Evolutionary conservation across 2,113 vertebrate species (phyloP), one percentile per base, ranked within the genome.

Genomic region (Cyanoderma ruficeps): DNA sequence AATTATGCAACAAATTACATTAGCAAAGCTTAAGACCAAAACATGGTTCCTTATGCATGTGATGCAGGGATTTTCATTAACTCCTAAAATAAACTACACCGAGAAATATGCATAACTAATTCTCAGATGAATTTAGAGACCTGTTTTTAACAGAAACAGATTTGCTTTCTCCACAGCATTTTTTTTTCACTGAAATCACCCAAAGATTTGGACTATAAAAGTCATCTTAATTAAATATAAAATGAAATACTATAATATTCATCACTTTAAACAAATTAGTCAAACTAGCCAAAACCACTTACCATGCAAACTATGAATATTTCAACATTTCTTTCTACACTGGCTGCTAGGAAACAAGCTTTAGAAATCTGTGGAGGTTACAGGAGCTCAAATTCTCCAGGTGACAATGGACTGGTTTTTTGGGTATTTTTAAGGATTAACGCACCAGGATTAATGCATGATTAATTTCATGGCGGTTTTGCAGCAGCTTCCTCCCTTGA

Each of bases 1-100:
- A 90, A 70, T 95, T 88, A 90, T 55, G 75, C 85, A 96, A 94
- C 37, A n/a, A 37, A 77, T 72, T 35, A 76, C 17, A 61, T 72
- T 46, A 93, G 67, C 71, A 88, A 80, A 77, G 50, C 63, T 83
- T 90, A 88, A 88, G n/a, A 65, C 18, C 31, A 72, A 80, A 90
- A 61, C 28, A 50, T 90, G 49, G 33, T 90, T 83, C n/a, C 33
- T 80, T 49, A 42, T 8, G 30, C 61, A 69, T 21, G 39, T 23
- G 64, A 25, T 49, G 55, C 31, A 69, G 63, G 7, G 5, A 0
- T 7, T 56, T 72, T 75, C 6, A 55, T 56, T 80, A 90, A 63
- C 35, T 87, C n/a, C 65, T 70, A 37, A 21, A 64, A 72, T 27
- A 63, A 24, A 3, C 39, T 71, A 33, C 28, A 16, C 39, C 15